A percentile compares a stretch with the other conserved stretches of the same genome.
Conservation (phyloP, 2,888 invertebrate species). For the Rhopalosiphum nymphaeae region DNA sequence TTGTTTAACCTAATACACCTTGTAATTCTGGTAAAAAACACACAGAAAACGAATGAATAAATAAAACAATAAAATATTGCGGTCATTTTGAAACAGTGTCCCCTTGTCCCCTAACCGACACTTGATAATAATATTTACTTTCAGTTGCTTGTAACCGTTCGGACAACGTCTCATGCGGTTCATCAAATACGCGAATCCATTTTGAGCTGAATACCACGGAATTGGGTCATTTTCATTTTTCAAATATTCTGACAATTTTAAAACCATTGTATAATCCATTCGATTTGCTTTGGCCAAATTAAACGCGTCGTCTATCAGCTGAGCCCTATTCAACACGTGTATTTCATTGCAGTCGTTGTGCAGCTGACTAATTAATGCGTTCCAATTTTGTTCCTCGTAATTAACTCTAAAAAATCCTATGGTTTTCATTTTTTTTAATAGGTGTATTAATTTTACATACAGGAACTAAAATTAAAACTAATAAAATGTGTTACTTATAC, state of each 20-base stretch:
- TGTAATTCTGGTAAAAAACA: not conserved
- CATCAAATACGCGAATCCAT: slow-evolving; percentile 28
- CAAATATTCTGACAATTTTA: slow-evolving; percentile 80
- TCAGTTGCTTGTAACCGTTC: not conserved
- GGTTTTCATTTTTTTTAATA: not conserved
- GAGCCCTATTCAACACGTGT: slow-evolving; percentile 77
- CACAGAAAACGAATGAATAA: not conserved
- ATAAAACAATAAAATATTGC: not conserved
- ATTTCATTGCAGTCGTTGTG: slow-evolving; percentile 73
- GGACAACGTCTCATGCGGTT: slow-evolving; percentile 15
- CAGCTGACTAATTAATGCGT: slow-evolving; percentile 77
- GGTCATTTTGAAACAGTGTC: not conserved
- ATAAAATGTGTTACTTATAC: not conserved
- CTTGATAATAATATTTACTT: slow-evolving; percentile 4
- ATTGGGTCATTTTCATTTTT: slow-evolving; percentile 78
- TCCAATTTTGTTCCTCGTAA: slow-evolving; percentile 80
- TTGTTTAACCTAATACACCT: not conserved
- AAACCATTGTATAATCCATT: slow-evolving; percentile 75
- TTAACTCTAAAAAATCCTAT: slow-evolving; percentile 79
- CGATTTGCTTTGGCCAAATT: slow-evolving; percentile 78
- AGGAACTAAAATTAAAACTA: not conserved
- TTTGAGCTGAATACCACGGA: slow-evolving; percentile 71
- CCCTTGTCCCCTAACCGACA: not conserved
- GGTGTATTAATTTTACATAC: not conserved
- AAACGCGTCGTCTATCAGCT: slow-evolving; percentile 85